Evolutionary conservation across 2,797 vertebrate genomes (phyloP).

Genomic region (Vespertilio murinus): DNA sequence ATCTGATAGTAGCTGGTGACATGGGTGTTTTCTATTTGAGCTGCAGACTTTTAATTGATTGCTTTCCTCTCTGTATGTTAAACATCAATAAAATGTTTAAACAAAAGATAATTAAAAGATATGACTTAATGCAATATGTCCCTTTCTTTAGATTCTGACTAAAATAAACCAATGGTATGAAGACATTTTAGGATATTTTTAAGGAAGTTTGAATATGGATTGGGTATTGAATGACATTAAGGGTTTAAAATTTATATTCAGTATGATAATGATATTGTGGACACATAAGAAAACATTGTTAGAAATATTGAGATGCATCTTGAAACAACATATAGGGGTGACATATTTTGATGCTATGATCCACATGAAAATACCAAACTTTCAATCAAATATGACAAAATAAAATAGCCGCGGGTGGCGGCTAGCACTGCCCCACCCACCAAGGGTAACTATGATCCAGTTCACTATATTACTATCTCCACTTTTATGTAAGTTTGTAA

Average conservation of each 20-base stretch:
- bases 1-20: background rate
- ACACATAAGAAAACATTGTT: background rate
- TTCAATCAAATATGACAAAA: background rate
- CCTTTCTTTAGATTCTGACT: background rate
- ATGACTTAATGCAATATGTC: background rate
- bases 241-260: background rate
- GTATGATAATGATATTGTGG: background rate
- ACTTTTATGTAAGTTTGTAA: background rate
- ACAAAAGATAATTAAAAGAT: background rate
- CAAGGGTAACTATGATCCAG: too few species aligned
- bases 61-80: background rate
- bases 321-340: background rate
- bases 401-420: too few species aligned
- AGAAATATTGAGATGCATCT: background rate
- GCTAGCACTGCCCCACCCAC: too few species aligned
- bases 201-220: background rate
- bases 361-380: background rate
- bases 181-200: background rate
- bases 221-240: background rate
- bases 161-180: background rate
- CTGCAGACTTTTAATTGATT: background rate
- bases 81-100: background rate
- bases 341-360: background rate
- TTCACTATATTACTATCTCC: background rate
- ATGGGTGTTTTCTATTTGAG: background rate